Conservation (phyloP, 2,797 vertebrate genomes). For the Champsocephalus gunnari region DNA sequence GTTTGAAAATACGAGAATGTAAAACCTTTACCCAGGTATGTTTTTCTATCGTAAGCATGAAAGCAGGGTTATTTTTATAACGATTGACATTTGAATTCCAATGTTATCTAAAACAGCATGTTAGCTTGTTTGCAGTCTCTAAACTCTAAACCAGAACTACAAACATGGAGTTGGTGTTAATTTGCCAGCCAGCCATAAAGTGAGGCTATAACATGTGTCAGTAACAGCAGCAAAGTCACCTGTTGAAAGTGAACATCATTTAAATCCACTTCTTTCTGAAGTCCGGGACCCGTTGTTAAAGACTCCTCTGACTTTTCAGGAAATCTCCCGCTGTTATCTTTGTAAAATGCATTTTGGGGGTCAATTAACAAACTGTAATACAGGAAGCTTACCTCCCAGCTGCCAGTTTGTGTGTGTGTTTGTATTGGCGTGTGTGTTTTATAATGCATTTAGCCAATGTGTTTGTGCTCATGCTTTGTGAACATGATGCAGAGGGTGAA, state of each 20-base stretch:
- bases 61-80: background rate
- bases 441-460: background rate
- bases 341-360: constrained; percentile 14
- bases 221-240: background rate
- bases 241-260: background rate
- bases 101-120: background rate
- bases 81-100: background rate
- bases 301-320: background rate
- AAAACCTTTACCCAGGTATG: background rate
- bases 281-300: background rate
- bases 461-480: constrained; percentile 11
- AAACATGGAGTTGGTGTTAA: background rate
- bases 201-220: background rate
- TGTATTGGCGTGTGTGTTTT: background rate
- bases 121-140: background rate
- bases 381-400: constrained; percentile 2
- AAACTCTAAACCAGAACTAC: background rate
- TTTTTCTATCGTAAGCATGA: background rate
- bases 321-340: background rate
- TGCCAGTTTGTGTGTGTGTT: constrained; percentile 15
- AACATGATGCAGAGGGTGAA: constrained; percentile 23
- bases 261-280: constrained; percentile 1
- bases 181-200: background rate
- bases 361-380: background rate
- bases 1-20: background rate